Conservation (phyloP, 2,888 invertebrate species). For the Thera obeliscata region DNA sequence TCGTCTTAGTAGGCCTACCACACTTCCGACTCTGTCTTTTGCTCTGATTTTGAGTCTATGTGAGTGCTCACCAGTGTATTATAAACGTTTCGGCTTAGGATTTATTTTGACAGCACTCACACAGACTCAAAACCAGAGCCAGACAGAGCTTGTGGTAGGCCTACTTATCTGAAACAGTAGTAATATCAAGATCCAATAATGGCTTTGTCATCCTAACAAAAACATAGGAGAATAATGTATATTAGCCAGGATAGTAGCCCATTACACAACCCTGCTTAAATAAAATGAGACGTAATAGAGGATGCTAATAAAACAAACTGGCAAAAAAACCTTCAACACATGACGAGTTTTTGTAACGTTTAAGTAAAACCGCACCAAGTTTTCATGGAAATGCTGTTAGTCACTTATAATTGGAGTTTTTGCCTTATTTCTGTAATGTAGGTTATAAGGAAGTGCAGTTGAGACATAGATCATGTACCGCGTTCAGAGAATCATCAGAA, state of each 20-base stretch:
- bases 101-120: no score
- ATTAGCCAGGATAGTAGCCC: neutral
- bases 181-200: no score
- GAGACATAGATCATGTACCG: conserved; percentile 52
- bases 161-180: no score
- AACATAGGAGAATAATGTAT: neutral
- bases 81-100: no score
- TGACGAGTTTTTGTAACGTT: conserved; percentile 37
- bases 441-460: conserved; percentile 62
- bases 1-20: no score
- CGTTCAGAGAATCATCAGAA: conserved; percentile 50
- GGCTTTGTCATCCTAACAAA: no score
- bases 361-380: conserved; percentile 45
- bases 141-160: no score
- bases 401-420: conserved; percentile 59
- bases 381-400: conserved; percentile 62
- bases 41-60: no score
- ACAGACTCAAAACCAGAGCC: no score
- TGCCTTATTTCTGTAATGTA: conserved; percentile 48
- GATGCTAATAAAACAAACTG: conserved; percentile 36
- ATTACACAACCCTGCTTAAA: neutral
- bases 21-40: no score
- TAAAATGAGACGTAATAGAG: conserved; percentile 27
- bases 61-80: no score
- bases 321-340: conserved; percentile 37